Conservation (phyloP, 2,113 vertebrate genomes). For the Machaerirhynchus nigripectus region DNA sequence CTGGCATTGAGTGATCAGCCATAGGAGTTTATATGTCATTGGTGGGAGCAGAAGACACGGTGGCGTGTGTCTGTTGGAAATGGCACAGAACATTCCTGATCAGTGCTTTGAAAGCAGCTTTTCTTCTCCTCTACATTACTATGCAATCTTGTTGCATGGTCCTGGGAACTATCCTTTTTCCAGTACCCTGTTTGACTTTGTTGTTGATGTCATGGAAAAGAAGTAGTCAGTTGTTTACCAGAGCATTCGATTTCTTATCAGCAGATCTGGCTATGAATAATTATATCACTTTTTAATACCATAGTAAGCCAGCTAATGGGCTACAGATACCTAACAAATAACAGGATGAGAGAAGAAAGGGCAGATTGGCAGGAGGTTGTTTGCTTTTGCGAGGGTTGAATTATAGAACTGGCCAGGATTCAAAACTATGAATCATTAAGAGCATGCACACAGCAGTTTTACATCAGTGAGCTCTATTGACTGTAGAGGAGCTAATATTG, state of each 20-base stretch:
- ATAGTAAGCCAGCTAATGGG: conserved; percentile 46
- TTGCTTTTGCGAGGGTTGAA: conserved; percentile 39
- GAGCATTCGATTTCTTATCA: conserved; percentile 54
- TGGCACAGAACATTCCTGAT: background rate
- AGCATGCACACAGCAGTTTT: conserved; percentile 52
- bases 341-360: conserved; percentile 52
- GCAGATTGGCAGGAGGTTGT: conserved; percentile 54
- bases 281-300: conserved; percentile 50
- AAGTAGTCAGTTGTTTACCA: conserved; percentile 44
- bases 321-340: conserved; percentile 31
- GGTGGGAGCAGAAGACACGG: background rate
- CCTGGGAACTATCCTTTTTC: background rate
- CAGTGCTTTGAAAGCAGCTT: background rate
- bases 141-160: background rate
- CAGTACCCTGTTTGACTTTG: background rate
- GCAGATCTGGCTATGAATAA: conserved; percentile 61
- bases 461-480: conserved; percentile 52
- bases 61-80: background rate
- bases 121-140: background rate
- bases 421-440: conserved; percentile 61
- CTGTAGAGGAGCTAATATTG: conserved; percentile 51
- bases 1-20: background rate
- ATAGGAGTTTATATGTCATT: background rate
- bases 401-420: conserved; percentile 49
- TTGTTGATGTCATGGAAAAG: conserved; percentile 58